Evolutionary conservation across 2,888 invertebrate species (phyloP).

Genomic region (Ligdia adustata): DNA sequence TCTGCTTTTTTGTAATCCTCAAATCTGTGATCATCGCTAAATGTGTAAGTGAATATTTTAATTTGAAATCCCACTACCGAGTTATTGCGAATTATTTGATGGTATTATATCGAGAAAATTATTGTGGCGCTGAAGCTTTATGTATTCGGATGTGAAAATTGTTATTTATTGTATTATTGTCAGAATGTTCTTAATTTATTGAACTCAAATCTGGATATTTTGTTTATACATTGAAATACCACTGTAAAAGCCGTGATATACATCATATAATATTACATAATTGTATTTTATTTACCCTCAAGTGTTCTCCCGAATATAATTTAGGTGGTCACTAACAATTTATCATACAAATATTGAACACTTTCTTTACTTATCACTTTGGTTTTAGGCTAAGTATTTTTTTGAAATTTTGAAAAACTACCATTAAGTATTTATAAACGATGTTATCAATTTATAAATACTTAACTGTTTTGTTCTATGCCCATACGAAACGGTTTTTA

Average conservation of each 20-base stretch:
- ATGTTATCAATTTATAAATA: too few relatives aligned
- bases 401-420: too few relatives aligned
- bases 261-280: conserved; percentile 81
- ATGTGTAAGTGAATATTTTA: conserved; percentile 78
- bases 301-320: too few relatives aligned
- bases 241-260: conserved; percentile 84
- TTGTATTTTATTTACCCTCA: conserved; percentile 67
- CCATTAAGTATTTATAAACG: too few relatives aligned
- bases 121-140: conserved; percentile 68
- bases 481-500: too few relatives aligned
- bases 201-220: conserved; percentile 79
- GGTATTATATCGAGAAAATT: conserved; percentile 58
- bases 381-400: too few relatives aligned
- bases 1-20: conserved; percentile 82
- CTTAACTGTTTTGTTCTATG: too few relatives aligned
- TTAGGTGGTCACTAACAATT: too few relatives aligned
- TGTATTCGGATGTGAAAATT: conserved; percentile 72
- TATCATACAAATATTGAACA: too few relatives aligned
- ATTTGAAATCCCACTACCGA: conserved; percentile 66
- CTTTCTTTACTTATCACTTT: too few relatives aligned
- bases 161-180: conserved; percentile 82
- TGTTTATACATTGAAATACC: conserved; percentile 80
- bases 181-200: conserved; percentile 81
- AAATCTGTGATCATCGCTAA: conserved; percentile 83
- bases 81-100: conserved; percentile 56